Evolutionary conservation across 92 coral and sea anemone genomes (phyloP), one percentile per base, ranked within the genome.

Genomic region (Zoanthus solanderi): DNA sequence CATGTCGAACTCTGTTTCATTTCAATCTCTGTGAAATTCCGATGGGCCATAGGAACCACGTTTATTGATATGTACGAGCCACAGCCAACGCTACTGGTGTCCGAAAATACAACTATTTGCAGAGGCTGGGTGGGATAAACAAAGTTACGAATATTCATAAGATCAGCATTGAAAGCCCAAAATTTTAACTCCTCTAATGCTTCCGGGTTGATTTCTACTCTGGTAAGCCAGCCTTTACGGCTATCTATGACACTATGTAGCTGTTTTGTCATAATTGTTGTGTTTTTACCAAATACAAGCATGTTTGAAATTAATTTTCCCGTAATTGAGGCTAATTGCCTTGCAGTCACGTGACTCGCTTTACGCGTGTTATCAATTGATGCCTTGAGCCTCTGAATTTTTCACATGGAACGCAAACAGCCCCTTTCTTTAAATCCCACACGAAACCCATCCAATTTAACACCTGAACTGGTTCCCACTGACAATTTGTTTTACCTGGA

Each of bases 1-100:
- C 85, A 80, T 61, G 52, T 80, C 73, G 85, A 81, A 74, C 86
- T 81, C 72, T 63, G 86, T 74, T 81, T 81, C 86, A 61, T 81
- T 63, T 81, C 86, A 63, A 57, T 50, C 47, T 61, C 86, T 65
- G 68, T 74, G 72, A 82, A 60, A 82, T 65, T 42, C 16, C 54
- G 47, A 67, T 8, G 46, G 45, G 73, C 73, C 53, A 81, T 56
- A 44, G 53, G 86, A 44, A 65, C 30, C 31, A 75, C 60, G 37
- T 31, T 61, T 48, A 65, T 53, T 46, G 53, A 81, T 56, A 81
- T 28, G 11, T 61, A 60, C 0, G 86, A 81, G 53, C 67, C 74
- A 61, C 86, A 81, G 32, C 47, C 52, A 61, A 58, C 86, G 29
- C 61, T 53, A 17, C 86, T 81, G 42, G 58, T 75, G 60, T 81